These are phyloP conservation scores for Stenichneumon culpator DNA, from an alignment of 2,888 invertebrate species.

Conservation along the genomic window DNA sequence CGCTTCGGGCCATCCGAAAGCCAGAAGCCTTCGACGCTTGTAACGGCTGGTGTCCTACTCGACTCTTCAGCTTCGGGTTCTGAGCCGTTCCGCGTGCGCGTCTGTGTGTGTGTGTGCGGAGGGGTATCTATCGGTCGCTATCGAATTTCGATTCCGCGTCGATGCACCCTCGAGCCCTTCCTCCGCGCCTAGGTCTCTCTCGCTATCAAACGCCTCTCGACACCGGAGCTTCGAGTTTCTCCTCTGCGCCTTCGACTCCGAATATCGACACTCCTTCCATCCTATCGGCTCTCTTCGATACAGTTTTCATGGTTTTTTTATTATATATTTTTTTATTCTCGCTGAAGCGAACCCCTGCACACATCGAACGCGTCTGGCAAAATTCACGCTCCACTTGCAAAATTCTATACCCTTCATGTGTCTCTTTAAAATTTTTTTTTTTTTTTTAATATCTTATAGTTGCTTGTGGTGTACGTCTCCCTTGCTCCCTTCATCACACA, in stretches of 20 bases:
- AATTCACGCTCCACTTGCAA: slow-evolving; percentile 48
- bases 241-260: background rate
- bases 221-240: slow-evolving; percentile 73
- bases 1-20: background rate
- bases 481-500: slow-evolving; percentile 26
- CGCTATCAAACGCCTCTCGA: slow-evolving; percentile 67
- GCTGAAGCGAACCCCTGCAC: slow-evolving; percentile 4
- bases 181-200: slow-evolving; percentile 70
- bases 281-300: background rate
- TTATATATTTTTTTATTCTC: background rate
- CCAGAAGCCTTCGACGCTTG: slow-evolving; percentile 13
- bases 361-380: slow-evolving; percentile 23
- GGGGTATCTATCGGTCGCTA: slow-evolving; percentile 52
- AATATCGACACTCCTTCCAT: slow-evolving; percentile 1
- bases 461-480: background rate
- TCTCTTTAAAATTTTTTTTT: background rate
- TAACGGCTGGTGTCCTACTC: slow-evolving; percentile 1
- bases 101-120: background rate
- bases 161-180: slow-evolving; percentile 64
- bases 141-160: slow-evolving; percentile 79
- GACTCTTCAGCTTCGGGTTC: slow-evolving; percentile 6
- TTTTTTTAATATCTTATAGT: background rate
- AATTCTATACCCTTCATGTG: slow-evolving; percentile 34
- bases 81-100: slow-evolving; percentile 1
- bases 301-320: background rate